phyloP scores from a whole-genome alignment of 2,888 invertebrate genomes.

The Dichetophora obliterata region DNA sequence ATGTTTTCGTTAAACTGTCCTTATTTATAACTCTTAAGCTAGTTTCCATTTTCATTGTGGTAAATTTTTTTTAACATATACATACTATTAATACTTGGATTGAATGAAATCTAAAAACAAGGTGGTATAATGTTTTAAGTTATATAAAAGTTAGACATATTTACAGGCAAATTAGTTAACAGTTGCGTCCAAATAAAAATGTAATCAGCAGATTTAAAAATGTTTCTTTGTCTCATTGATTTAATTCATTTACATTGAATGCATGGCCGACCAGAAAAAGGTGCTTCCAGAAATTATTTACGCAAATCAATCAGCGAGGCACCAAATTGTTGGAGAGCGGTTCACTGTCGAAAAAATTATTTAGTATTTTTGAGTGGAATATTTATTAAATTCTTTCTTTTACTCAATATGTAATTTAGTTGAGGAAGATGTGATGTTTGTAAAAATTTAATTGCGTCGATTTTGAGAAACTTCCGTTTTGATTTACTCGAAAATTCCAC shows the following conservation, averaged over 20 bases:
- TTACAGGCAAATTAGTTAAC: too few relatives aligned
- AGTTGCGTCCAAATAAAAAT: too few relatives aligned
- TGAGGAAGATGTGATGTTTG: neutral
- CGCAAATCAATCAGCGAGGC: neutral
- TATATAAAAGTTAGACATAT: too few relatives aligned
- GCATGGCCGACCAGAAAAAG: too few relatives aligned
- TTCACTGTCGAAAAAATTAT: neutral
- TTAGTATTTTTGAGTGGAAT: neutral
- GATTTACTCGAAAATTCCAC: neutral
- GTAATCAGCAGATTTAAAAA: too few relatives aligned
- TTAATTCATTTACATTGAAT: too few relatives aligned
- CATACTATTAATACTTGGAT: too few relatives aligned
- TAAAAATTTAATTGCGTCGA: constrained; percentile 6
- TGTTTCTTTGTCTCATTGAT: too few relatives aligned
- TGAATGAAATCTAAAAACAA: too few relatives aligned
- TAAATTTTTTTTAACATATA: too few relatives aligned
- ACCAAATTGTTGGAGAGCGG: neutral
- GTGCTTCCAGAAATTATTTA: neutral
- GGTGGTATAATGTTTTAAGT: too few relatives aligned
- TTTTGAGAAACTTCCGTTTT: neutral
- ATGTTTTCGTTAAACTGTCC: neutral
- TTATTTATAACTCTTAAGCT: neutral
- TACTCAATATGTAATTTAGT: too few relatives aligned
- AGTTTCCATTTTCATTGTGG: neutral
- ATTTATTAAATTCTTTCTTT: neutral